Conservation (phyloP, 2,888 invertebrate genomes). For the Pterobdella sp. region DNA sequence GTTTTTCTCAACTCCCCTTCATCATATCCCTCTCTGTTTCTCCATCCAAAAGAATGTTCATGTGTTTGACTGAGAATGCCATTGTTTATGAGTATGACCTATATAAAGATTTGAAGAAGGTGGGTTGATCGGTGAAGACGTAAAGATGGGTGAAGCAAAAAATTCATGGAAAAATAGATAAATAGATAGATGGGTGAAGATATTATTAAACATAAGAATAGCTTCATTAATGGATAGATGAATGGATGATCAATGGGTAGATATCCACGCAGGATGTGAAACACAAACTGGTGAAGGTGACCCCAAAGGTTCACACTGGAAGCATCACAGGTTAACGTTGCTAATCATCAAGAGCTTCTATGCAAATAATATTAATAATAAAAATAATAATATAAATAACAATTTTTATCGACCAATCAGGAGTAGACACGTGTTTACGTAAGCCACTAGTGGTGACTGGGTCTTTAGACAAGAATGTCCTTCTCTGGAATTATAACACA, state of each 20-base stretch:
- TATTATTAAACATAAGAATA: background rate
- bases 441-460: slow-evolving; percentile 25
- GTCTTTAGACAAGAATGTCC: slow-evolving; percentile 19
- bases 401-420: slow-evolving; percentile 1
- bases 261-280: slow-evolving; percentile 18
- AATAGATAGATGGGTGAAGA: background rate
- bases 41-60: slow-evolving; percentile 16
- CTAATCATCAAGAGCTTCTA: too few relatives aligned
- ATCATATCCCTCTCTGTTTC: slow-evolving; percentile 11
- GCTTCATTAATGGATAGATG: background rate
- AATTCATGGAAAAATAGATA: background rate
- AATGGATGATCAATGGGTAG: slow-evolving; percentile 5
- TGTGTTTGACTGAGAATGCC: slow-evolving; percentile 19
- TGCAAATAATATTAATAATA: too few relatives aligned
- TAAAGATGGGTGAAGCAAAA: background rate
- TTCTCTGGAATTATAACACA: slow-evolving; percentile 25
- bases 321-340: slow-evolving; percentile 11
- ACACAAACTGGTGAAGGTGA: slow-evolving; percentile 5
- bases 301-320: slow-evolving; percentile 19
- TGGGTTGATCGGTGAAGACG: background rate
- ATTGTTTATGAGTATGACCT: slow-evolving; percentile 23
- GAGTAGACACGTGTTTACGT: slow-evolving; percentile 20
- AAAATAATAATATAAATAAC: too few relatives aligned
- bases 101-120: slow-evolving; percentile 17
- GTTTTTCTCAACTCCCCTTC: slow-evolving; percentile 10